Base-by-base conservation (phyloP, 1,140 invertebrate species). In the Nixonia krombeini region DNA sequence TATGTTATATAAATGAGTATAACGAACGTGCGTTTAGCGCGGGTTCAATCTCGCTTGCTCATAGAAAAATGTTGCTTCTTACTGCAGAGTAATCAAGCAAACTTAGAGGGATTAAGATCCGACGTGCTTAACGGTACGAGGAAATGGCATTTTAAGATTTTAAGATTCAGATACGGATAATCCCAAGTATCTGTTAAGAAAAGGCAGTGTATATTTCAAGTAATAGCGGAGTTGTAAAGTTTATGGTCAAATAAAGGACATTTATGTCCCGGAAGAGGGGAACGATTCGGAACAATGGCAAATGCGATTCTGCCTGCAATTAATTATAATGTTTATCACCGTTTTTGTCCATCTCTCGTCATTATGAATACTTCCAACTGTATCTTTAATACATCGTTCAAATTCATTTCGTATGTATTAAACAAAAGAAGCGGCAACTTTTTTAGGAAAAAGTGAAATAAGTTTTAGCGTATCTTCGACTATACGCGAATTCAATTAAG, bases 401-500 rank as follows among this genome's bases (percentile, higher is more conserved):
- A n/a, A n/a, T n/a, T n/a, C n/a, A n/a, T n/a, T n/a, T n/a, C n/a
- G n/a, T n/a, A n/a, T 26, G 9, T 26, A 26, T 26, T 26, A 26
- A 26, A 26, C 4, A 5, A 26, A 4, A 26, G 9, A 31, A 31
- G 29, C 29, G 29, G 31, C 9, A 12, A 33, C 9, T n/a, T 33
- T n/a, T 33, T 12, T 4, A 4, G 31, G 31, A 12, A 4, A 26
- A 33, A n/a, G 31, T 33, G 31, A n/a, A 33, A 33, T n/a, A 33
- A n/a, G 31, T 37, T 37, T 37, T 37, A 1, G 12, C 1, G 35
- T 5, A 5, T 13, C 35, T 37, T 37, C 35, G 12, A 37, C 29
- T 33, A 33, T 37, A 15, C 5, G 10, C 9, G 7, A 37, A 37
- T 37, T 37, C 35, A 37, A 37, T 37, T 37, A 37, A 37, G 35